Evolutionary conservation across 2,888 invertebrate species (phyloP), one percentile per base, ranked within the genome.

Genomic region (Fragum sueziense): DNA sequence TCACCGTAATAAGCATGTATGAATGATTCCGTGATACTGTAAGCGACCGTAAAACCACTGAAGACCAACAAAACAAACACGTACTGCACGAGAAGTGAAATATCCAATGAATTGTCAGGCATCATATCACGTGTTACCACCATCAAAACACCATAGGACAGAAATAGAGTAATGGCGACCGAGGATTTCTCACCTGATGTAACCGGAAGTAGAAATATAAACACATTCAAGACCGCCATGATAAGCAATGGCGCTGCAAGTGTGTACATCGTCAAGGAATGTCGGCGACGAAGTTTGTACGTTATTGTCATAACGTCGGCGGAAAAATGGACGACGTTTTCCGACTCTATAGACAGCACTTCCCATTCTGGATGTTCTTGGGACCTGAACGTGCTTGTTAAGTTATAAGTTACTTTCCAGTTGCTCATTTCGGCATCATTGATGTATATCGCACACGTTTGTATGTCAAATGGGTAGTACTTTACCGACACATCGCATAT

Each of bases 351-450:
- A 11, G 61, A 33, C 6, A 61, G 27, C 20, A 31, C 1, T 7
- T 61, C 61, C 61, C 61, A 61, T n/a, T 61, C 61, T 25, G 57
- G 57, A 57, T 27, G 25, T n/a, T 57, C 61, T 47, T 47, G 20
- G 2, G 17, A 3, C 4, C 3, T 2, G 57, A 22, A 27, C 25
- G 25, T 6, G n/a, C 20, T 20, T 27, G 33, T 31, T 9, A 33
- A 20, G n/a, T 61, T 27, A 33, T 25, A 33, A 7, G 61, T 61
- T 3, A 61, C 31, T 20, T 61, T 3, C 1, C 25, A 9, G 33
- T 29, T 33, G 31, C n/a, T 27, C 2, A 61, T 14, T 7, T 31
- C n/a, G 1, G 4, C 61, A 3, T 61, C 61, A 33, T 33, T 61
- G 2, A 61, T 9, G 3, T 33, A 20, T 11, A 61, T 61, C 7